Conservation (phyloP, 1,140 invertebrate genomes). For the Drosophila kepulauana region DNA sequence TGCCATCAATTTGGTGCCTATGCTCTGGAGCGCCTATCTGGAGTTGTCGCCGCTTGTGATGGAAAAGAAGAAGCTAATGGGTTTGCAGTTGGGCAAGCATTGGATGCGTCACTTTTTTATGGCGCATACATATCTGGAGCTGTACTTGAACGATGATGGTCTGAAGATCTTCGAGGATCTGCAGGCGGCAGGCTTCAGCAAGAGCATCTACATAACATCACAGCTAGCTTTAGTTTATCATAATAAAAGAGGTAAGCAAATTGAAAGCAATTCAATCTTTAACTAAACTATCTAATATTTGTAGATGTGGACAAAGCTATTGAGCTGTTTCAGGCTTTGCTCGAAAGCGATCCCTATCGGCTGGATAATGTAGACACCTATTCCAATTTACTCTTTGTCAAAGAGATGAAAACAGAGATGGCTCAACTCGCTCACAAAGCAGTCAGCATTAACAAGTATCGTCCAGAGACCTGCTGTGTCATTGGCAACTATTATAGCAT, state of each 20-base stretch:
- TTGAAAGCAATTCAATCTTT: not conserved
- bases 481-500: conserved; percentile 99
- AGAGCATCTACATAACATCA: conserved; percentile 95
- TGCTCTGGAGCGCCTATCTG: conserved; percentile 97
- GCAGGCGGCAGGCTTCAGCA: conserved; percentile 92
- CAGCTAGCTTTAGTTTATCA: conserved; percentile 97
- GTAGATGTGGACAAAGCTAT: conserved; percentile 96
- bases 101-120: conserved; percentile 98
- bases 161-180: conserved; percentile 92
- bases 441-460: conserved; percentile 97
- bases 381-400: conserved; percentile 98
- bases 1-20: conserved; percentile 91
- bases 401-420: conserved; percentile 96
- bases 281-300: conserved; percentile 39
- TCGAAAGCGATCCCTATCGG: conserved; percentile 95
- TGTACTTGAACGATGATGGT: conserved; percentile 96
- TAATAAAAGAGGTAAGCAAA: conserved; percentile 92
- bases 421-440: conserved; percentile 97
- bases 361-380: conserved; percentile 98
- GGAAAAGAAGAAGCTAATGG: conserved; percentile 90
- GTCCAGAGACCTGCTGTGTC: conserved; percentile 98
- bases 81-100: conserved; percentile 92
- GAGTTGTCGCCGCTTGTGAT: conserved; percentile 95
- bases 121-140: conserved; percentile 95
- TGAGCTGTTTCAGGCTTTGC: conserved; percentile 92